Conservation (phyloP, 2,797 vertebrate species). For the Tangara arthus region DNA sequence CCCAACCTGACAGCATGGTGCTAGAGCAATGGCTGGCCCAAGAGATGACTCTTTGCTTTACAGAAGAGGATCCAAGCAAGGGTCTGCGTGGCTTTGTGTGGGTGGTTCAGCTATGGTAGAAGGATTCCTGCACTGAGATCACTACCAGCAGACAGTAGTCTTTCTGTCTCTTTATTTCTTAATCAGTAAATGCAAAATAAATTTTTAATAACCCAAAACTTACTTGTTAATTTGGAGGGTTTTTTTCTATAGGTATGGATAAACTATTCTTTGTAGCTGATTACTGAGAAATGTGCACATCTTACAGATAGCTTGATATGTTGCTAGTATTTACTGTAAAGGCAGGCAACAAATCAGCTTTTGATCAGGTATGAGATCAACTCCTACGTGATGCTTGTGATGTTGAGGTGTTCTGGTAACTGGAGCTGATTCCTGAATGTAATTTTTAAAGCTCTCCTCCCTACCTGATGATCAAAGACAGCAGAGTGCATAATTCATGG, state of each 20-base stretch:
- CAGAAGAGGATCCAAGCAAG: neutral
- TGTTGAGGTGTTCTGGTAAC: slow-evolving; percentile 4
- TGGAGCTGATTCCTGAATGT: neutral
- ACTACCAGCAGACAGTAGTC: neutral
- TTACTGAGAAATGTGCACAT: neutral
- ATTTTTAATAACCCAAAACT: neutral
- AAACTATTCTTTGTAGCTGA: neutral
- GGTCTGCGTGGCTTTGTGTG: neutral
- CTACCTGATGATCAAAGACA: slow-evolving; percentile 13
- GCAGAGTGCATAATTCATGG: slow-evolving; percentile 26
- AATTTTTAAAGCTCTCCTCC: neutral
- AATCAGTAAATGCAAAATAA: neutral
- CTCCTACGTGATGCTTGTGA: neutral
- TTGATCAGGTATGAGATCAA: slow-evolving; percentile 11
- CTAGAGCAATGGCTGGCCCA: neutral
- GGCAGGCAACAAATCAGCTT: slow-evolving; percentile 6
- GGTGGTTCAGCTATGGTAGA: neutral
- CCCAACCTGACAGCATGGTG: accelerated
- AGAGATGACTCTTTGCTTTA: neutral
- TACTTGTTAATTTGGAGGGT: neutral
- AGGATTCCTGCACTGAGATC: neutral
- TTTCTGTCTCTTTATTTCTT: neutral
- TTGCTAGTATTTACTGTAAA: neutral
- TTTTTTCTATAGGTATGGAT: neutral
- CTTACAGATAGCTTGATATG: neutral